A percentile compares a stretch with the other conserved stretches of the same genome.
phyloP scores from a whole-genome alignment of 2,113 vertebrate genomes.

The Macquaria australasica region DNA sequence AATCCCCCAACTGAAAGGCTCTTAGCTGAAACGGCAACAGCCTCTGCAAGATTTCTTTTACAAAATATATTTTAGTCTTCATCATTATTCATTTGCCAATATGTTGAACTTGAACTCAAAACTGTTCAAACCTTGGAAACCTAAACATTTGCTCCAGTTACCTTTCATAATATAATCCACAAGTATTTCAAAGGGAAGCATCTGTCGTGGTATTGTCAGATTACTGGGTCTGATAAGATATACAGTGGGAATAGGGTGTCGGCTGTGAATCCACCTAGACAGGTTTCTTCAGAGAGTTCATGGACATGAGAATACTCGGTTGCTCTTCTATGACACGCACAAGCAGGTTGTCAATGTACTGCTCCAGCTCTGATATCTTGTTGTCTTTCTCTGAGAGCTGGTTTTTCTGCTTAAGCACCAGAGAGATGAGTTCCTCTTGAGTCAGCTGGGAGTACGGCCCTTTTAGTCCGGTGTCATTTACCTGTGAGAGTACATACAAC shows the following conservation, averaged over 20 bases:
- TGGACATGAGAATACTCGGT: constrained; percentile 90
- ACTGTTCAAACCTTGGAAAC: constrained; percentile 6
- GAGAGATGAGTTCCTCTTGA: constrained; percentile 89
- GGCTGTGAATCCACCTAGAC: constrained; percentile 10
- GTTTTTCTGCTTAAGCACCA: constrained; percentile 92
- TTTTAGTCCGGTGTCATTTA: constrained; percentile 56
- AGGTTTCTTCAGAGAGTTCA: constrained; percentile 67
- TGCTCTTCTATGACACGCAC: constrained; percentile 94
- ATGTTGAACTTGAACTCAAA: background rate
- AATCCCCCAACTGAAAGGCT: background rate
- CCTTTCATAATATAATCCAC: background rate
- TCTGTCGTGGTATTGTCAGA: background rate
- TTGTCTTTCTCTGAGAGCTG: constrained; percentile 86
- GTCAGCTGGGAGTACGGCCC: constrained; percentile 93
- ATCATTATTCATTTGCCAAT: background rate
- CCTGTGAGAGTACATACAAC: constrained; percentile 50
- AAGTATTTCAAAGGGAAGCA: background rate
- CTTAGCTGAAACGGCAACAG: background rate
- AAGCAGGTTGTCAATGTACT: constrained; percentile 94
- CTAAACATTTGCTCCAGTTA: background rate
- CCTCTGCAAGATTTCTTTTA: background rate
- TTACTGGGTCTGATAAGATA: background rate
- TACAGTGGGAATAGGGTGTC: background rate
- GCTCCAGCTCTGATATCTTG: constrained; percentile 91
- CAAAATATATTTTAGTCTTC: background rate